These are phyloP conservation scores for Phrixothrix hirtus DNA, from an alignment of 2,888 invertebrate species.

Conservation along the genomic window DNA sequence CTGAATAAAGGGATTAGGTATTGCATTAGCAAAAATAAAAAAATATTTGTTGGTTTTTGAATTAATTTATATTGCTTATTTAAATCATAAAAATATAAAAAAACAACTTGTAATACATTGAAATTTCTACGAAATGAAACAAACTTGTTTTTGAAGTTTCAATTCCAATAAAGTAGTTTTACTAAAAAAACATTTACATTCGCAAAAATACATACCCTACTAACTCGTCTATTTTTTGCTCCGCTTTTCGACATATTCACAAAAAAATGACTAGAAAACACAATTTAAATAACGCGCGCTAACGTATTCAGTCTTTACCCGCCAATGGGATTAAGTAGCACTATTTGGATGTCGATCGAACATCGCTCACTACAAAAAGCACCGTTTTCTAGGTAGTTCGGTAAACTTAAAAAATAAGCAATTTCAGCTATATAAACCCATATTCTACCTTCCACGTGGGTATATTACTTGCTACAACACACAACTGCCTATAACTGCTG, in stretches of 20 bases:
- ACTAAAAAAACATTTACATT: too few species aligned
- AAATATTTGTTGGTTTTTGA: too few species aligned
- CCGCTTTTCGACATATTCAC: constrained; percentile 42
- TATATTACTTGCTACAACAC: constrained; percentile 26
- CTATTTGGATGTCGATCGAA: constrained; percentile 25
- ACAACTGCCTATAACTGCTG: constrained; percentile 35
- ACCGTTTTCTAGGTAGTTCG: constrained; percentile 6
- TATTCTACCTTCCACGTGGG: constrained; percentile 35
- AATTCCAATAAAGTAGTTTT: too few species aligned
- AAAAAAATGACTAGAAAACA: constrained; percentile 19
- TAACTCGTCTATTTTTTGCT: constrained; percentile 51
- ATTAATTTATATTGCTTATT: too few species aligned
- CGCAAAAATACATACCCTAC: constrained; percentile 47
- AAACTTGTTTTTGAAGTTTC: too few species aligned
- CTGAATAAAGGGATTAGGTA: too few species aligned
- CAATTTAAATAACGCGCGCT: constrained; percentile 30
- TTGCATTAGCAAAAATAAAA: too few species aligned
- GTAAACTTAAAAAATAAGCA: constrained; percentile 7
- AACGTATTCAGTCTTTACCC: constrained; percentile 19
- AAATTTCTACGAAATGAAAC: too few species aligned
- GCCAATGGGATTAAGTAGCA: constrained; percentile 29
- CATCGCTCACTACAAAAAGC: constrained; percentile 19
- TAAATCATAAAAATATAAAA: too few species aligned
- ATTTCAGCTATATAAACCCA: constrained; percentile 25
- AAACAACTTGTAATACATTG: too few species aligned